phyloP scores from a whole-genome alignment of 1,140 invertebrate species.

The Heterodera schachtii region DNA sequence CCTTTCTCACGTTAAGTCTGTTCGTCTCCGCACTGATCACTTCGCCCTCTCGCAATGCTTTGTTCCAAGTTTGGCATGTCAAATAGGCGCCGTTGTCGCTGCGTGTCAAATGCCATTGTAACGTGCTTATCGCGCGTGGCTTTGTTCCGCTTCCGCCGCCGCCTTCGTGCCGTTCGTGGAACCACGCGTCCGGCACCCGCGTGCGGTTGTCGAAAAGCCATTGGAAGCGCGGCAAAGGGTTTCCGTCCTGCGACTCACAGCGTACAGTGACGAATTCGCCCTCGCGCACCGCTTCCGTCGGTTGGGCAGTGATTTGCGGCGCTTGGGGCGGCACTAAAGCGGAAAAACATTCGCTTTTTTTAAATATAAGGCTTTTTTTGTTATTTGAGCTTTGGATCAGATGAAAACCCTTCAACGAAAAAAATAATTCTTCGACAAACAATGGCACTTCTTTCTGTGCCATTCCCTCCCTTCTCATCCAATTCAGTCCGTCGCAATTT shows the following conservation, averaged over 20 bases:
- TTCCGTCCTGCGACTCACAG: constrained; percentile 44
- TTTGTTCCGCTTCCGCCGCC: neutral
- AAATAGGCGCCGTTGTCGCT: constrained; percentile 47
- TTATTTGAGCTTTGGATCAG: neutral
- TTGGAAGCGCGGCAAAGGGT: constrained; percentile 41
- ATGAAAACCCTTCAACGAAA: neutral
- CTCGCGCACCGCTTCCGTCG: constrained; percentile 36
- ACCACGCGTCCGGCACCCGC: constrained; percentile 40
- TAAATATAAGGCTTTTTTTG: neutral
- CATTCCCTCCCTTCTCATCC: neutral
- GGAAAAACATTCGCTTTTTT: constrained; percentile 9
- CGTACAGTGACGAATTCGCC: constrained; percentile 42
- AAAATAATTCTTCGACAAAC: constrained; percentile 7
- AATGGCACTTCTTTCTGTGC: neutral
- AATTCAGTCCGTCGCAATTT: neutral
- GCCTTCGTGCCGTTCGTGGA: constrained; percentile 17
- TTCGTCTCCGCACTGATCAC: constrained; percentile 28
- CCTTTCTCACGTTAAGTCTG: constrained; percentile 37
- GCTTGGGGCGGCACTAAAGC: constrained; percentile 41
- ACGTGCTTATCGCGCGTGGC: neutral
- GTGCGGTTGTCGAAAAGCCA: constrained; percentile 51
- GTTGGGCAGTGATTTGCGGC: constrained; percentile 39
- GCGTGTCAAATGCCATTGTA: constrained; percentile 39
- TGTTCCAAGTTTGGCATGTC: constrained; percentile 48
- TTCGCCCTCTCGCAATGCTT: constrained; percentile 38